Base-by-base conservation (phyloP, 2,113 vertebrate species). In the Loxodonta africana region DNA sequence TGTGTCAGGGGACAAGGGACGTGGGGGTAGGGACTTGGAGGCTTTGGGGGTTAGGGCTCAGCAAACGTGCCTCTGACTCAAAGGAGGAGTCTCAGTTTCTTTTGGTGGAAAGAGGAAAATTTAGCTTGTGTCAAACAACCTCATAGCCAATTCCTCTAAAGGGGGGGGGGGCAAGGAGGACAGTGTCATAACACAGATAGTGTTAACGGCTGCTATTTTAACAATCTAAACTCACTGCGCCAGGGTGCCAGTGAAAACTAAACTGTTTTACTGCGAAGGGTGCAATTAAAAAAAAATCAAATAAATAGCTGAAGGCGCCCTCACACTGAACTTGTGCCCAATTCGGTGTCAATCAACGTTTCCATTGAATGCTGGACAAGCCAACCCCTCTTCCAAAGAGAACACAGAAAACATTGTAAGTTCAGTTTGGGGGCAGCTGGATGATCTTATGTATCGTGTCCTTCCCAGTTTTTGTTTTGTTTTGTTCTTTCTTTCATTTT, bases 331-430 rank as follows among this genome's bases (percentile, higher is more conserved):
- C 90, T 92, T 92, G 83, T 94, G 94, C 94, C 96, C 90, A 97
- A 88, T 15, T 63, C 73, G 21, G 80, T 96, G 90, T 97, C 97
- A 97, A 95, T 97, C 96, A 97, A 95, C 92, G 88, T 97, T 97
- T 96, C 95, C 96, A 98, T 69, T 98, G 94, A 97, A 97, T 94
- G 41, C 88, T 92, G 83, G 88, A 97, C 88, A 96, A 88, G 69
- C 30, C 85, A 97, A 93, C 46, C 67, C 88, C 81, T 95, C 65
- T 93, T 95, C 57, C 81, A 96, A 95, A 96, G 78, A 83, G 96
- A 98, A 97, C 88, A 95, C 94, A 97, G 95, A 95, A 97, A 97
- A 97, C 90, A 95, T 60, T 96, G 51, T 95, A 97, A 97, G 94
- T 97, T 98, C 96, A 97, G 77, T 90, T 96, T 96, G 46, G 77